Base-by-base conservation (phyloP, 2,113 vertebrate genomes). In the Catharus fuscescens region DNA sequence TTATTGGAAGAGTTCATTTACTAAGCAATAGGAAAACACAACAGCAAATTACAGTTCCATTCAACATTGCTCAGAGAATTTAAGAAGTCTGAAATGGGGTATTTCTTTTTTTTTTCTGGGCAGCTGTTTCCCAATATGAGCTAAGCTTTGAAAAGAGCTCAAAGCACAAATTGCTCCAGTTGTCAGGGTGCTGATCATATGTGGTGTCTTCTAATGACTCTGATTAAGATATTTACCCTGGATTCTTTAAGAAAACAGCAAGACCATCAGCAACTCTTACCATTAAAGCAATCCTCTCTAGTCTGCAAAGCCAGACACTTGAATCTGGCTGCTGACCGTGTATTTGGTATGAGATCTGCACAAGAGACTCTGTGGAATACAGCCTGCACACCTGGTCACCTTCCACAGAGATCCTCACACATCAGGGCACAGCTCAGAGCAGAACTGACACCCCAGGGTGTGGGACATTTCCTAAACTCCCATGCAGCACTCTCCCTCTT, bases 271-370 rank as follows among this genome's bases (percentile, higher is more conserved):
- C 4, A 2, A 44, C 20, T 65, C 12, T 53, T 53, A 38, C 6
- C 13, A 45, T 76, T 32, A 57, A 76, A 88, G 19, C 26, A 77
- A 38, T 52, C n/a, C 36, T 71, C 26, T 77, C n/a, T 40, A 42
- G 25, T 44, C 50, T 56, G 67, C 67, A 83, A 65, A 80, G 61
- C 18, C 28, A 18, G 48, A 23, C 38, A 67, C 18, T 17, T 44
- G 31, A n/a, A 59, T 34, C 18, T 48, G 38, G 31, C 48, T 77
- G 40, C 1, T 34, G 18, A 53, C 64, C 15, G 6, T 3, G 26
- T 2, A 0, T 44, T 28, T 61, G 19, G 36, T 53, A n/a, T 3
- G 3, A 44, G 15, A 66, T 1, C n/a, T 26, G 26, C 8, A 2
- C 17, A 36, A 17, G 23, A 53, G 48, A 32, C 38, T 28, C 21